Evolutionary conservation across 2,888 invertebrate genomes (phyloP), one percentile per base, ranked within the genome.

Genomic region (Spatulosminthurus flaviceps): DNA sequence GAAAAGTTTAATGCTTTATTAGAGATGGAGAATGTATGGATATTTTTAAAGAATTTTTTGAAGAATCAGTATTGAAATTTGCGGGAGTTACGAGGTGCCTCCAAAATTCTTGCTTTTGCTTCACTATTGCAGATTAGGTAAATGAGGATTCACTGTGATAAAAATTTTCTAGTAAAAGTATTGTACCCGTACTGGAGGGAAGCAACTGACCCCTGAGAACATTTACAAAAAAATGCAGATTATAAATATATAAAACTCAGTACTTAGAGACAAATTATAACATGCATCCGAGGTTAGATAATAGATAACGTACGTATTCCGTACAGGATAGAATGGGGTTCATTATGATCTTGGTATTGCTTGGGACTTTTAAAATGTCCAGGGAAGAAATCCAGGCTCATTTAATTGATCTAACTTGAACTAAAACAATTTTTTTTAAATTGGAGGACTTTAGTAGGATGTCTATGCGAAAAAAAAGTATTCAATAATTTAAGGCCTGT

Each of bases 271-370:
- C 78, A 70, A 77, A 69, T 69, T 51, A 51, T 51, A 51, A 77
- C 60, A 73, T 78, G 79, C 79, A 79, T 75, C 74, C 79, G 70
- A 78, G 78, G 73, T 78, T 78, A 78, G 78, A 73, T 72, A 51
- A 21, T 69, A 69, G 72, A 69, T 69, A 69, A 72, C 51, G 51
- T 72, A 71, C 51, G 51, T 80, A 80, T 73, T 77, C 41, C 51
- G 51, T 80, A 80, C 77, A 80, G 71, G 77, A 80, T 80, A 77
- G 64, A 73, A 80, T 77, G 78, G 78, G 78, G 80, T 80, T 80
- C 78, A 80, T 78, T 80, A 80, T 77, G 77, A 67, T 67, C 51
- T 51, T 51, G 51, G 43, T 69, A 34, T 69, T n/a, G 28, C 69
- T 34, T 69, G 69, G 29, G 34, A 69, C 34, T 69, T 28, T 69